Conservation (phyloP, 2,888 invertebrate species). For the Cenopis cana region DNA sequence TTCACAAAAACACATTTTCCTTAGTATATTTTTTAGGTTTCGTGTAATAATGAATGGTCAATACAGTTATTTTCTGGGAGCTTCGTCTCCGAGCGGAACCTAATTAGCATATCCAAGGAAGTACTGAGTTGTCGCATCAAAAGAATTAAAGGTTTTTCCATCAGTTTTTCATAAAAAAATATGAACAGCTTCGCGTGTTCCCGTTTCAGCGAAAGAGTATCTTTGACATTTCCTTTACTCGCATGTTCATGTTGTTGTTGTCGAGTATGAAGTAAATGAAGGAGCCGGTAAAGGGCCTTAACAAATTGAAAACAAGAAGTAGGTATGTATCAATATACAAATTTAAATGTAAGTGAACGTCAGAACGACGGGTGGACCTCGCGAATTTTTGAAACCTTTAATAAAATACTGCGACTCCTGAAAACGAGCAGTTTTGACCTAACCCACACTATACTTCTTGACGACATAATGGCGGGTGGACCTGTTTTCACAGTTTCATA, state of each 20-base stretch:
- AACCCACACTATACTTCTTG: no score
- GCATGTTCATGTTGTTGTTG: neutral
- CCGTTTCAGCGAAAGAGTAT: neutral
- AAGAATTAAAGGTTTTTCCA: conserved; percentile 15
- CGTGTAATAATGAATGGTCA: conserved; percentile 25
- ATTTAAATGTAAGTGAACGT: no score
- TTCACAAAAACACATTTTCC: neutral
- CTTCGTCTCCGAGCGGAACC: conserved; percentile 25
- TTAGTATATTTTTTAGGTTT: conserved; percentile 8
- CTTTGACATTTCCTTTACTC: conserved; percentile 9
- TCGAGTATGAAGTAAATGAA: conserved; percentile 10
- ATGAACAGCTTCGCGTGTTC: conserved; percentile 6
- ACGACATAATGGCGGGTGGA: no score
- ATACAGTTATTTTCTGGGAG: conserved; percentile 23
- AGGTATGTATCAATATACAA: no score
- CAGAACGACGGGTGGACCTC: no score
- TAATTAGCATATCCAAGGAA: conserved; percentile 28
- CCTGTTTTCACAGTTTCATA: no score
- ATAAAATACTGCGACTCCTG: no score
- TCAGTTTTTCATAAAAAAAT: conserved; percentile 19
- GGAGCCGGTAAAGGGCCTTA: neutral
- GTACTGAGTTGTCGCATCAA: conserved; percentile 16
- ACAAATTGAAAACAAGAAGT: no score
- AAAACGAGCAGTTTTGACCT: no score
- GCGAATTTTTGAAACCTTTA: no score